phyloP scores from a whole-genome alignment of 2,888 invertebrate species.

The Erebia ligea region DNA sequence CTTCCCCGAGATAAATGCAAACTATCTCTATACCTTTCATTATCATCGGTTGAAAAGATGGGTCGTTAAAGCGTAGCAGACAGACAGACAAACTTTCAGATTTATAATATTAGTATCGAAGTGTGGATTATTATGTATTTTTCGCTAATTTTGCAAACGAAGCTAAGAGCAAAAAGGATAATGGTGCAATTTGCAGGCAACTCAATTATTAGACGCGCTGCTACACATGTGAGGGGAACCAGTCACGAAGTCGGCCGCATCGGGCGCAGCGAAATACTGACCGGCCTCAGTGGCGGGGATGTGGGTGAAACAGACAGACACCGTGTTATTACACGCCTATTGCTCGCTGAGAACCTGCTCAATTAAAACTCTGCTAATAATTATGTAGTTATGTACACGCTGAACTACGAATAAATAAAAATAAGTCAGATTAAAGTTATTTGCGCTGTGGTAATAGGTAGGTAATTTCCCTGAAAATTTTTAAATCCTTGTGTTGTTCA shows the following conservation, averaged over 20 bases:
- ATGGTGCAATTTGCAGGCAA: conserved; percentile 10
- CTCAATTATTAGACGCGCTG: conserved; percentile 9
- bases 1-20: too few relatives aligned
- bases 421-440: background rate
- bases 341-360: background rate
- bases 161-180: background rate
- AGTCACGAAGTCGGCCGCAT: conserved; percentile 6
- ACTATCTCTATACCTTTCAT: too few relatives aligned
- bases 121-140: too few relatives aligned
- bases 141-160: too few relatives aligned
- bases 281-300: background rate
- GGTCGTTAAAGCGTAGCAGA: too few relatives aligned
- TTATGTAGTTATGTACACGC: background rate
- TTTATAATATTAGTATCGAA: too few relatives aligned
- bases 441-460: too few relatives aligned
- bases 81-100: too few relatives aligned
- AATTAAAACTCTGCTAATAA: background rate
- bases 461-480: too few relatives aligned
- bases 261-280: background rate
- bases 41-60: too few relatives aligned
- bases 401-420: background rate
- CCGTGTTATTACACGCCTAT: conserved; percentile 3
- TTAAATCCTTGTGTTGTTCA: too few relatives aligned
- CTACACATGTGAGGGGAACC: background rate
- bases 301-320: conserved; percentile 7